Percentiles rank a stretch among this genome's conserved stretches.
Evolutionary conservation across 2,113 vertebrate species (phyloP).

Genomic region (Nannospalax galili): DNA sequence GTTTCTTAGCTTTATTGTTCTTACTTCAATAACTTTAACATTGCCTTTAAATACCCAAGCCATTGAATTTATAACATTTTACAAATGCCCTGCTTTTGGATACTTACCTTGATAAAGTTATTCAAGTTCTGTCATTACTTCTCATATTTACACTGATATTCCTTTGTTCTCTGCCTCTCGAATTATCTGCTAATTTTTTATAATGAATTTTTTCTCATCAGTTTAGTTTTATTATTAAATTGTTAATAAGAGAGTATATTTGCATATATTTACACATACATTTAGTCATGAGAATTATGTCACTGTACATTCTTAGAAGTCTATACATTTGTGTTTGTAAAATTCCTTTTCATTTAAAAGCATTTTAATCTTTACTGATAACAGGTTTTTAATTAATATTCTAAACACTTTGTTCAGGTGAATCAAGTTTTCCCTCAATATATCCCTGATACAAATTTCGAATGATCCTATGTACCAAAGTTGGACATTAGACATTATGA

Average conservation of each 20-base stretch:
- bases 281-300: neutral
- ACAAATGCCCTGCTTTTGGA: neutral
- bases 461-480: slow-evolving; percentile 31
- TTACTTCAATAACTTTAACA: neutral
- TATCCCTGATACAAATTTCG: slow-evolving; percentile 43
- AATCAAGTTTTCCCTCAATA: slow-evolving; percentile 28
- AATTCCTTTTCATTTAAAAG: slow-evolving; percentile 22
- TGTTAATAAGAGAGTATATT: neutral
- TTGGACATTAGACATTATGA: slow-evolving; percentile 56
- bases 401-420: slow-evolving; percentile 37
- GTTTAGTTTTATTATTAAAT: neutral
- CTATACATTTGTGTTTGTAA: neutral
- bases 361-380: neutral
- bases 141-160: neutral
- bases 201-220: neutral
- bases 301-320: neutral
- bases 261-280: neutral
- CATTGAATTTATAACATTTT: neutral
- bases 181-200: neutral
- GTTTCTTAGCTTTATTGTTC: neutral
- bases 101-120: neutral
- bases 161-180: neutral
- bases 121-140: neutral
- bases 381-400: slow-evolving; percentile 50
- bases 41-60: neutral